phyloP scores from a whole-genome alignment of 2,797 vertebrate genomes.

The Buphagus erythrorhynchus region DNA sequence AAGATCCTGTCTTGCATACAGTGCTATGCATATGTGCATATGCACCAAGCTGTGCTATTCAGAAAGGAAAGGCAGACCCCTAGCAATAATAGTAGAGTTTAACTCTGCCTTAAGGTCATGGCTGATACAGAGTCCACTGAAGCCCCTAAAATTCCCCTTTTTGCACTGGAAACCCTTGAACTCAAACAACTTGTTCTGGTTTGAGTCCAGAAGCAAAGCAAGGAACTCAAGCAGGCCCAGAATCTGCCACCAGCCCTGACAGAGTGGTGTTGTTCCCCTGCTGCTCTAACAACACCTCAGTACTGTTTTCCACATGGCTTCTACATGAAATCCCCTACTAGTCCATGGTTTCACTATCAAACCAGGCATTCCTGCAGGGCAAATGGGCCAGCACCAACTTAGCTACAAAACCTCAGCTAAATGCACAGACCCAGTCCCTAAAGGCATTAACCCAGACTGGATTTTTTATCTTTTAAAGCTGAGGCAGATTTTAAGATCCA shows the following conservation, averaged over 20 bases:
- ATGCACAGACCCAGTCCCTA: not conserved
- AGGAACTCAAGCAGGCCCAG: not conserved
- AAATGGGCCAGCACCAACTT: not conserved
- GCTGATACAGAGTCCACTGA: not conserved
- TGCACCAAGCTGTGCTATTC: not conserved
- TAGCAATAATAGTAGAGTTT: not conserved
- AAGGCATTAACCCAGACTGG: not conserved
- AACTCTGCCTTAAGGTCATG: not conserved
- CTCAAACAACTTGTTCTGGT: not conserved
- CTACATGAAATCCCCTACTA: not conserved
- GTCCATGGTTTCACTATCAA: not conserved
- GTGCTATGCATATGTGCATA: not conserved
- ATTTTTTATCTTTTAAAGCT: not conserved
- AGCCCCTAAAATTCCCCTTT: not conserved
- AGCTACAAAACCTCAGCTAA: not conserved
- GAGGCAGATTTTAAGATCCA: not conserved
- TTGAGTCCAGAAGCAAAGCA: not conserved
- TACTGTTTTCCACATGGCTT: not conserved
- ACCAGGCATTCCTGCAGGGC: not conserved
- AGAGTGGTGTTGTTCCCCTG: rapidly evolving
- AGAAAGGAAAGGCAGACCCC: not conserved
- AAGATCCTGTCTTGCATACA: not conserved
- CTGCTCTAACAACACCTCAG: not conserved
- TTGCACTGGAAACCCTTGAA: not conserved
- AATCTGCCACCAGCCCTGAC: not conserved